These are phyloP conservation scores for Pardosa pseudoannulata DNA, from an alignment of 2,888 invertebrate genomes.

Conservation along the genomic window DNA sequence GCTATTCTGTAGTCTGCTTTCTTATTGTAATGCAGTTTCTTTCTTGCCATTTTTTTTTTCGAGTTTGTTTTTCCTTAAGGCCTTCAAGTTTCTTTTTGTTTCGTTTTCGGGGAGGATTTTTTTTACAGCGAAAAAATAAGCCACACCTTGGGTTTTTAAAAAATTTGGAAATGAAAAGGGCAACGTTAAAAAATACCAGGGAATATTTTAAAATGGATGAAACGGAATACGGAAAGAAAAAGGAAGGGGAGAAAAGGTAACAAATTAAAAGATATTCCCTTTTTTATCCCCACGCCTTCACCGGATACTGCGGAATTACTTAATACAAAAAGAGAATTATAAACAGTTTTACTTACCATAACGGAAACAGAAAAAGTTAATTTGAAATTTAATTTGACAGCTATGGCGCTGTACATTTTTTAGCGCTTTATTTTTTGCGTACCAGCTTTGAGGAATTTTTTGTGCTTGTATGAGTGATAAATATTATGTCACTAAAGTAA, in stretches of 20 bases:
- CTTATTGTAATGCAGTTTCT: conserved; percentile 69
- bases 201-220: conserved; percentile 3
- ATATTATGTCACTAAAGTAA: too few species aligned
- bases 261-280: neutral
- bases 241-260: neutral
- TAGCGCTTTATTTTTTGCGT: neutral
- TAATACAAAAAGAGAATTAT: conserved; percentile 30
- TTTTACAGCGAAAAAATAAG: neutral
- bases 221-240: neutral
- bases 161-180: neutral
- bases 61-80: conserved; percentile 26
- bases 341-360: conserved; percentile 17
- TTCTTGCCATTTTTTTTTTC: conserved; percentile 19
- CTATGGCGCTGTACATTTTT: too few species aligned
- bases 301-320: neutral
- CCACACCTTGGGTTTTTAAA: neutral
- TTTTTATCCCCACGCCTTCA: too few species aligned
- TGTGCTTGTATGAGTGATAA: too few species aligned
- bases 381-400: neutral
- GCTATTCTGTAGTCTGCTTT: conserved; percentile 39
- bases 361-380: conserved; percentile 26
- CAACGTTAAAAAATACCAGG: neutral
- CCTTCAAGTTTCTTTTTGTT: conserved; percentile 11
- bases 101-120: neutral
- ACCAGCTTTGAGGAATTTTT: too few species aligned